Conservation (phyloP, 2,113 vertebrate genomes). For the Platichthys flesus region DNA sequence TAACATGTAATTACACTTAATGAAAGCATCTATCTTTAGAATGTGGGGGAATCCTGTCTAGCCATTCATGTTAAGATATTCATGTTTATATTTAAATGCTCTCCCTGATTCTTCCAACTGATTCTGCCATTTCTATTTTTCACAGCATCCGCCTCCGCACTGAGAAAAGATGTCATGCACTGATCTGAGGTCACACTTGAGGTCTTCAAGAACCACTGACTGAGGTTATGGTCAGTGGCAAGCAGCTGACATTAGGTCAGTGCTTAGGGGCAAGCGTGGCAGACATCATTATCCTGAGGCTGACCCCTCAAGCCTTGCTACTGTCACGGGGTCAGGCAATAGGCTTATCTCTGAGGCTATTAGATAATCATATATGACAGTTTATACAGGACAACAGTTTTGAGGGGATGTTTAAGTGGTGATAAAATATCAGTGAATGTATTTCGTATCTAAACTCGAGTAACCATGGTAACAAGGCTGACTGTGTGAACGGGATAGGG, state of each 20-base stretch:
- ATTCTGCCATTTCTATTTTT: background rate
- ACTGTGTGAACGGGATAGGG: background rate
- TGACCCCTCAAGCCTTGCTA: conserved; percentile 47
- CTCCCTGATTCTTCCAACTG: background rate
- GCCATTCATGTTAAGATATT: background rate
- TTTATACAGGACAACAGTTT: conserved; percentile 10
- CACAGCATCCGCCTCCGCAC: background rate
- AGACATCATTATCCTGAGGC: conserved; percentile 64
- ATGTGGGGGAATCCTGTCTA: background rate
- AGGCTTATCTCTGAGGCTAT: conserved; percentile 28
- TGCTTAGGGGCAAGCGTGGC: conserved; percentile 40
- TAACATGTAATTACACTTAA: background rate
- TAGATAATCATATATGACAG: conserved; percentile 55
- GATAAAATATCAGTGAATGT: conserved; percentile 11
- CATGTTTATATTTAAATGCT: background rate
- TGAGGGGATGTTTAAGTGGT: conserved; percentile 6
- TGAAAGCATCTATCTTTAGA: background rate
- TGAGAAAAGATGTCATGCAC: conserved; percentile 17
- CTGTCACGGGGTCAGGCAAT: conserved; percentile 62
- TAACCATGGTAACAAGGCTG: conserved; percentile 25
- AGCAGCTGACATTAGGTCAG: conserved; percentile 58
- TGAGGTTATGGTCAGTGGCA: conserved; percentile 41
- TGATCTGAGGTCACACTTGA: conserved; percentile 47
- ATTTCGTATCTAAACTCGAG: conserved; percentile 18
- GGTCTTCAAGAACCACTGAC: conserved; percentile 4